Percentiles rank a stretch among this genome's conserved stretches.
Conservation (phyloP, 2,797 vertebrate genomes). For the Ceyx erithaca region DNA sequence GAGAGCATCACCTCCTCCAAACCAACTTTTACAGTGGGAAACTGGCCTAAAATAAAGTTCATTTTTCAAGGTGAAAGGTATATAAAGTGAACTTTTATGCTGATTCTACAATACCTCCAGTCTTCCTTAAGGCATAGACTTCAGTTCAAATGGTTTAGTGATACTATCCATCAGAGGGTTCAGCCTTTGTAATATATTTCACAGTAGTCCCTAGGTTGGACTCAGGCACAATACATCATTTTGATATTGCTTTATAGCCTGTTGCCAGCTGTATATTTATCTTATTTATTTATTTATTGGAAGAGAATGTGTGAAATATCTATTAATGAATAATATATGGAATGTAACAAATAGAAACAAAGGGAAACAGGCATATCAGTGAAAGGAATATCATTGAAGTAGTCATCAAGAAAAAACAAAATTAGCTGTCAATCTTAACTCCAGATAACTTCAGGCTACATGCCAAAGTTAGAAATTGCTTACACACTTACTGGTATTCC, state of each 20-base stretch:
- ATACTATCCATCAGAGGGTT: conserved; percentile 51
- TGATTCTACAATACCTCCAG: conserved; percentile 31
- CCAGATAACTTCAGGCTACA: background rate
- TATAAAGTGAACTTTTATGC: conserved; percentile 54
- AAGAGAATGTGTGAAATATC: conserved; percentile 4
- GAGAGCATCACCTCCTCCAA: background rate
- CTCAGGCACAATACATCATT: conserved; percentile 43
- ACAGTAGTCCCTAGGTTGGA: conserved; percentile 23
- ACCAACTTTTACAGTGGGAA: background rate
- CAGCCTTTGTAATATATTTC: conserved; percentile 51
- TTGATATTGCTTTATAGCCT: conserved; percentile 44
- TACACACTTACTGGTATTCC: background rate
- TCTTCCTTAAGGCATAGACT: conserved; percentile 33
- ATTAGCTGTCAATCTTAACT: background rate
- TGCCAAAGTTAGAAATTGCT: background rate
- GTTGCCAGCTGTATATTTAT: conserved; percentile 31
- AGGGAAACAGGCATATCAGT: background rate
- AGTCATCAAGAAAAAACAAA: background rate
- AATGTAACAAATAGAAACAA: background rate
- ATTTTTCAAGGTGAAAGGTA: conserved; percentile 48
- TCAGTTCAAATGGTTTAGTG: conserved; percentile 54
- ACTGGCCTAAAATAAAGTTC: background rate
- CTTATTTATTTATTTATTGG: conserved; percentile 51
- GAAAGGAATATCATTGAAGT: background rate
- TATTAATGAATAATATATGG: conserved; percentile 26